Percentiles rank a stretch among this genome's conserved stretches.
Evolutionary conservation across 2,113 vertebrate genomes (phyloP).

Genomic region (Trochalopteron elliotii): DNA sequence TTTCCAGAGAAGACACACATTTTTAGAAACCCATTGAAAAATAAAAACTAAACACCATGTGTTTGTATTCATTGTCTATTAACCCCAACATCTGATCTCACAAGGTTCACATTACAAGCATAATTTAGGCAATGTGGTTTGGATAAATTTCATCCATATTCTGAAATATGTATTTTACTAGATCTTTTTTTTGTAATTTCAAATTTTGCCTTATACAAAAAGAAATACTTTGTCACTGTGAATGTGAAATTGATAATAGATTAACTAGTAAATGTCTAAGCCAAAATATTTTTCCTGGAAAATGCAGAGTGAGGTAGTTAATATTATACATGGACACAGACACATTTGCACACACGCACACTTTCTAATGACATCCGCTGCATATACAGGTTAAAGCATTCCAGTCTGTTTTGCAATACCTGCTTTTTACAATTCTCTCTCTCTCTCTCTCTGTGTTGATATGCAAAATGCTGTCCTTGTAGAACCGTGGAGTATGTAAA

Average conservation of each 20-base stretch:
- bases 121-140: neutral
- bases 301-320: conserved; percentile 74
- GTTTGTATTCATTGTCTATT: neutral
- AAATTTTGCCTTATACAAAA: neutral
- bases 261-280: conserved; percentile 27
- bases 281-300: conserved; percentile 23
- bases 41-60: neutral
- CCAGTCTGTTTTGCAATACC: conserved; percentile 36
- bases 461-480: conserved; percentile 3
- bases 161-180: neutral
- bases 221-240: neutral
- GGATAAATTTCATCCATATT: neutral
- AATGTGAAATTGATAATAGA: conserved; percentile 20
- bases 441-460: neutral
- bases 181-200: conserved; percentile 7
- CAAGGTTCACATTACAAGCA: neutral
- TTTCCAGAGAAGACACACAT: conserved; percentile 29
- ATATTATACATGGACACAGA: neutral
- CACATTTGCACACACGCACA: neutral
- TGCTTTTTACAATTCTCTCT: neutral
- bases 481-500: neutral
- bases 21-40: neutral
- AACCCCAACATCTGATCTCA: neutral
- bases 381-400: neutral
- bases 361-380: neutral